Evolutionary conservation across 2,113 vertebrate genomes (phyloP).

Genomic region (Cavia porcellus): DNA sequence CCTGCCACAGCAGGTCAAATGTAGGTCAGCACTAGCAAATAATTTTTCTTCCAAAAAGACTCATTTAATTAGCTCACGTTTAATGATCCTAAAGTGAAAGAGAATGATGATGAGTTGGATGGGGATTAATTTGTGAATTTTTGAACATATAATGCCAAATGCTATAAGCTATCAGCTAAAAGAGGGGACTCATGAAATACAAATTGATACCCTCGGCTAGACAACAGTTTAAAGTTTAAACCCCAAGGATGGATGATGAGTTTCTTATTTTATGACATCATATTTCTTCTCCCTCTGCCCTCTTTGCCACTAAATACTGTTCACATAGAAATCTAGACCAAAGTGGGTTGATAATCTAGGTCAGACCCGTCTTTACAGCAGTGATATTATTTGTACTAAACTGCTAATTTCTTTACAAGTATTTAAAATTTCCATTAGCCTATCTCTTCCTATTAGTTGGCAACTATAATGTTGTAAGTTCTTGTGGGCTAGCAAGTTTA

Average conservation of each 20-base stretch:
- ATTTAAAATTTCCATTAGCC: conserved; percentile 32
- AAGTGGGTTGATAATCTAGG: conserved; percentile 38
- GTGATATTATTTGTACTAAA: conserved; percentile 27
- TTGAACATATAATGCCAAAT: conserved; percentile 47
- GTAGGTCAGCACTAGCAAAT: conserved; percentile 75
- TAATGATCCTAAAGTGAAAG: conserved; percentile 63
- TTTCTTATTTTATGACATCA: conserved; percentile 33
- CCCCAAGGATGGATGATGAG: neutral
- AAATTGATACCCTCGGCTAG: conserved; percentile 7
- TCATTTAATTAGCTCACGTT: conserved; percentile 77
- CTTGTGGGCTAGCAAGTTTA: neutral
- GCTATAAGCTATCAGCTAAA: conserved; percentile 19
- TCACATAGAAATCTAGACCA: neutral
- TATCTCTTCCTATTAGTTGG: conserved; percentile 17
- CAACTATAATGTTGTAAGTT: neutral
- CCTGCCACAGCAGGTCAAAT: conserved; percentile 65
- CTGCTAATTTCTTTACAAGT: neutral
- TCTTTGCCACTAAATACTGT: conserved; percentile 47
- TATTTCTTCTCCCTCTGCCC: neutral
- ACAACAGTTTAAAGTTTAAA: neutral
- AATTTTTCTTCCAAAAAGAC: conserved; percentile 74
- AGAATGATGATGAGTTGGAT: conserved; percentile 62
- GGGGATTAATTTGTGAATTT: conserved; percentile 54
- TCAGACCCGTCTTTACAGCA: conserved; percentile 8
- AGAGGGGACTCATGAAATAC: neutral